Evolutionary conservation across 2,888 invertebrate species (phyloP), one percentile per base, ranked within the genome.

Genomic region (Agrotis exclamationis): DNA sequence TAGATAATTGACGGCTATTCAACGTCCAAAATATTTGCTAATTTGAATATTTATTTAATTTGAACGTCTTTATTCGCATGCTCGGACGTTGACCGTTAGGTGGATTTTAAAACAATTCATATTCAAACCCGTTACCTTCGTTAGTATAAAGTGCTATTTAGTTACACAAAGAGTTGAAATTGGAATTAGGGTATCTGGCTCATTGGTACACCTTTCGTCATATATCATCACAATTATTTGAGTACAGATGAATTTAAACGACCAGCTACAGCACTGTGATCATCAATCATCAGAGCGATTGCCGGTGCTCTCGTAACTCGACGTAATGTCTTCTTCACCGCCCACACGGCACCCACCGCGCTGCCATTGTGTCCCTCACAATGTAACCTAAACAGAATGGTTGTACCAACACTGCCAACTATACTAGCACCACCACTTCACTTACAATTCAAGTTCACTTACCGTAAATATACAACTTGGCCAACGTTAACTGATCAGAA

Each of bases 301-400:
- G 47, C 6, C 66, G 28, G 22, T 47, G 57, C 58, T 72, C 83
- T 74, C 59, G 74, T 80, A 70, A 80, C 66, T 64, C 48, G 20
- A 39, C 51, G 48, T 71, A 68, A 82, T 68, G 60, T 74, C 76
- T 74, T 79, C 76, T 83, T 62, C 65, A 22, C 28, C 64, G 59
- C 80, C 83, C 76, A 74, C 82, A 33, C 56, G 20, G 45, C 62
- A 50, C 78, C 70, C 67, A 70, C 70, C 47, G 50, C 53, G 44
- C 63, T 33, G 16, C 62, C 50, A 64, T 82, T 71, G 74, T 71
- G 57, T 39, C 47, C 13, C 28, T 45, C 24, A 80, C 58, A 70
- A 65, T 59, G 62, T 24, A 66, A 50, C 39, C 44, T 33, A 69
- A 64, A 64, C 24, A 67, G 47, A 65, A 20, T 62, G 24, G 47